Percentiles rank a stretch among this genome's conserved stretches.
Evolutionary conservation across 1,140 invertebrate species (phyloP).

Genomic region (Holcopasites calliopsidis): DNA sequence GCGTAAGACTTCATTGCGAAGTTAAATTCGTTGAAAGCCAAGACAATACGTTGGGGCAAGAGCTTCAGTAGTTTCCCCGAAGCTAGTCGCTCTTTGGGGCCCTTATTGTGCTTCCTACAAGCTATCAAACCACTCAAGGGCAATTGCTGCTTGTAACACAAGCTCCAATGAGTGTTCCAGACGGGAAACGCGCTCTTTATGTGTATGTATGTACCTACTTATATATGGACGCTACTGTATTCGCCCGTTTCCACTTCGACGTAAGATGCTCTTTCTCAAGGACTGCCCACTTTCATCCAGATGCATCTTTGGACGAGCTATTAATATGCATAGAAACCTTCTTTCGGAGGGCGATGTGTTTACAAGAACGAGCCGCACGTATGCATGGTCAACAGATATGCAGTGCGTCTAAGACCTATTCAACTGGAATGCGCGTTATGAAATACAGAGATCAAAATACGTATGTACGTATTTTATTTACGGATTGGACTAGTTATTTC

Average conservation of each 20-base stretch:
- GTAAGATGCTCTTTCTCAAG: background rate
- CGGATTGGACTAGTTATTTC: too few relatives aligned
- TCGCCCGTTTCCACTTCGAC: background rate
- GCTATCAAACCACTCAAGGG: slow-evolving; percentile 18
- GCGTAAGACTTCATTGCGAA: background rate
- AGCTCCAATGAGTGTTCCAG: background rate
- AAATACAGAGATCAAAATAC: background rate
- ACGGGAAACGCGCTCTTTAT: background rate
- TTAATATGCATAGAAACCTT: slow-evolving; percentile 58
- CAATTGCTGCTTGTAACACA: background rate
- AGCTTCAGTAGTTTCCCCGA: background rate
- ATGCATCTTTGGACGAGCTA: slow-evolving; percentile 56
- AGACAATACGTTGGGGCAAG: background rate
- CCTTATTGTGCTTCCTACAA: slow-evolving; percentile 5
- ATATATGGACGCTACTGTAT: background rate
- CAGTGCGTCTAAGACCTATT: slow-evolving; percentile 25
- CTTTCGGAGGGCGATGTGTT: slow-evolving; percentile 57
- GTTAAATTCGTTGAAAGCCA: background rate
- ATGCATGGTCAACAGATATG: slow-evolving; percentile 45
- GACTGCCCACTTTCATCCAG: slow-evolving; percentile 39
- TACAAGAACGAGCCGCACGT: slow-evolving; percentile 43
- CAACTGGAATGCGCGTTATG: background rate
- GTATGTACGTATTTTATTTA: too few relatives aligned
- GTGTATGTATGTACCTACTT: too few relatives aligned
- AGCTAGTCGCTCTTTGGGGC: background rate